Conservation (phyloP, 2,797 vertebrate genomes). For the Gymnoscopelus braueri region DNA sequence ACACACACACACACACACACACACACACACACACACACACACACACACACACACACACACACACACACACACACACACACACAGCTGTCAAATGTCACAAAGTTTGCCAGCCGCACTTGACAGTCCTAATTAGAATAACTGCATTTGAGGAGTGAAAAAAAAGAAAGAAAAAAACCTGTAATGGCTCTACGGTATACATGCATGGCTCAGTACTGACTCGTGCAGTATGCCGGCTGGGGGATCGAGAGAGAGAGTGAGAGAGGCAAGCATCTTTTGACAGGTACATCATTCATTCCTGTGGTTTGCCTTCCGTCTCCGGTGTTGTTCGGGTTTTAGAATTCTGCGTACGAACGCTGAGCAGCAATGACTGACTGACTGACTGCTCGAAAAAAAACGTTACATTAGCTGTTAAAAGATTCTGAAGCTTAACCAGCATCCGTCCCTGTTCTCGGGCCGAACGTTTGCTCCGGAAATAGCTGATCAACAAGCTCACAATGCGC, state of each 20-base stretch:
- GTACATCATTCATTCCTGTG: background rate
- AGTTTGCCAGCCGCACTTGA: slow-evolving; percentile 35
- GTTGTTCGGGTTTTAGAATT: background rate
- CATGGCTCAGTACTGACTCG: slow-evolving; percentile 13
- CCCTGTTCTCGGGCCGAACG: no score
- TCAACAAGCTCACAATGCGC: no score
- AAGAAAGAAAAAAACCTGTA: background rate
- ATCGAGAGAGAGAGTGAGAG: background rate
- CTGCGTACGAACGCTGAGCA: background rate
- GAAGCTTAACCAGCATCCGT: no score
- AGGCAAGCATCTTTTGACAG: slow-evolving; percentile 9
- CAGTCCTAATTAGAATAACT: slow-evolving; percentile 44
- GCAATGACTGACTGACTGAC: background rate
- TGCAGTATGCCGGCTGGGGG: background rate
- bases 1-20: slow-evolving; percentile 22
- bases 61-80: slow-evolving; percentile 8
- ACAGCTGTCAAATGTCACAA: slow-evolving; percentile 56
- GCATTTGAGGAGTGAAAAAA: slow-evolving; percentile 8
- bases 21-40: background rate
- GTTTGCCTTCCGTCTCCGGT: background rate
- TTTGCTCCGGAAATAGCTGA: no score
- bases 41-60: slow-evolving; percentile 15
- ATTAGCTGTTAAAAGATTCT: no score
- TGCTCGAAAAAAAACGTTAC: no score
- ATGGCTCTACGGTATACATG: background rate